Evolutionary conservation across 2,113 vertebrate genomes (phyloP), one percentile per base, ranked within the genome.

Genomic region (Salvator merianae): DNA sequence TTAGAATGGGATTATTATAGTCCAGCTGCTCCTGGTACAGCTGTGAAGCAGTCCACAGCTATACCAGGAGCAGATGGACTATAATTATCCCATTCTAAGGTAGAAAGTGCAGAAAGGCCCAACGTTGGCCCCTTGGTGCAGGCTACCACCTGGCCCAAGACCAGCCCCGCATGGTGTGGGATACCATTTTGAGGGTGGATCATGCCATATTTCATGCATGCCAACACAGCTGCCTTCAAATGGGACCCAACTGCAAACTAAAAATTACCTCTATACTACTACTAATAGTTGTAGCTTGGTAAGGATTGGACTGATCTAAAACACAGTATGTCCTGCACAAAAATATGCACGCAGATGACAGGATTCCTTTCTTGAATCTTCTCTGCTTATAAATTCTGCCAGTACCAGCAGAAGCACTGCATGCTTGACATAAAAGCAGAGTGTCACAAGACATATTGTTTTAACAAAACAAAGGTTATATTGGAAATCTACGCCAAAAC

Each of bases 271-370:
- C 26, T 26, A 63, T 72, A 50, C 28, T 38, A n/a, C 66, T 18
- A 24, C 16, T 28, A n/a, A 40, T 36, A 26, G 36, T 71, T 65
- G 70, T 40, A 30, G 71, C 59, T 82, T 74, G 38, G 30, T 38
- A 74, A 74, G 30, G 55, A 40, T 34, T 22, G 36, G 53, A 10
- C 12, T 43, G 65, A 81, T 81, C 26, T 71, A 62, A 82, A 73
- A 62, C 63, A 82, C 24, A 36, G 40, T 73, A 34, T 82, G 73
- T 69, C 38, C 43, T 84, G 24, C 36, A 22, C 16, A 40, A 32
- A 77, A 83, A 38, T 68, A 53, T 83, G 53, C 30, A 76, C 72
- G 13, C 28, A 28, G 81, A 43, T 68, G 22, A 83, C 65, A 83
- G 43, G 26, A 69, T 69, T 50, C 43, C 32, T 24, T 68, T 32